Evolutionary conservation across 2,888 invertebrate species (phyloP).

Genomic region (Leptinotarsa haldemani): DNA sequence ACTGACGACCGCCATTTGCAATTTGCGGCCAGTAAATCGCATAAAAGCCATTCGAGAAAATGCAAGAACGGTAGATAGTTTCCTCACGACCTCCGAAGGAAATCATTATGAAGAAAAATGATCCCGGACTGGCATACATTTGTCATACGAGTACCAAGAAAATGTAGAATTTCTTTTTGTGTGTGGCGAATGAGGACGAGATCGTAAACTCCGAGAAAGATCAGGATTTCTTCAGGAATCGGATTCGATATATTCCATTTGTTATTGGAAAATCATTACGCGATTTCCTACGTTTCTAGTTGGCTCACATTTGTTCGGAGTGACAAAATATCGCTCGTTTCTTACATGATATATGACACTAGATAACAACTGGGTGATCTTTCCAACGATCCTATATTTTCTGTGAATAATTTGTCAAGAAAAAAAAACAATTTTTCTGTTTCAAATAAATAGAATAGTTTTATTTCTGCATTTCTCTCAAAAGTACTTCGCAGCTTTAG

Average conservation of each 20-base stretch:
- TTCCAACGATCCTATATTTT: not conserved
- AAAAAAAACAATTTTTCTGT: too few relatives aligned
- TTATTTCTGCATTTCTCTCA: too few relatives aligned
- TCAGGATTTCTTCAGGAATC: conserved; percentile 29
- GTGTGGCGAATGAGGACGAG: conserved; percentile 24
- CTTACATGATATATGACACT: not conserved
- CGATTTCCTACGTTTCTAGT: conserved; percentile 30
- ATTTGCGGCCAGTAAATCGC: conserved; percentile 33
- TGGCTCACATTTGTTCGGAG: conserved; percentile 23
- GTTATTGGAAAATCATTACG: conserved; percentile 38
- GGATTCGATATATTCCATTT: conserved; percentile 33
- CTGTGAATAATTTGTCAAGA: too few relatives aligned
- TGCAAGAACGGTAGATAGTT: conserved; percentile 32
- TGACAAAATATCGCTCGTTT: conserved; percentile 21
- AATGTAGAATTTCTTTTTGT: conserved; percentile 40
- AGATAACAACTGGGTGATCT: conserved; percentile 1
- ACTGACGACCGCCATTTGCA: conserved; percentile 36
- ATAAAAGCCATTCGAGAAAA: conserved; percentile 33
- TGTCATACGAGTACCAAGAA: conserved; percentile 40
- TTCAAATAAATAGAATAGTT: too few relatives aligned
- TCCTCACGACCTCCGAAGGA: conserved; percentile 31
- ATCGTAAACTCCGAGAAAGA: conserved; percentile 37
- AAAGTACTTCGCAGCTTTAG: too few relatives aligned
- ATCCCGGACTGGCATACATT: conserved; percentile 36
- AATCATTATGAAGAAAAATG: conserved; percentile 43